phyloP scores from a whole-genome alignment of 2,113 vertebrate species.

The Zosterops hypoxanthus region DNA sequence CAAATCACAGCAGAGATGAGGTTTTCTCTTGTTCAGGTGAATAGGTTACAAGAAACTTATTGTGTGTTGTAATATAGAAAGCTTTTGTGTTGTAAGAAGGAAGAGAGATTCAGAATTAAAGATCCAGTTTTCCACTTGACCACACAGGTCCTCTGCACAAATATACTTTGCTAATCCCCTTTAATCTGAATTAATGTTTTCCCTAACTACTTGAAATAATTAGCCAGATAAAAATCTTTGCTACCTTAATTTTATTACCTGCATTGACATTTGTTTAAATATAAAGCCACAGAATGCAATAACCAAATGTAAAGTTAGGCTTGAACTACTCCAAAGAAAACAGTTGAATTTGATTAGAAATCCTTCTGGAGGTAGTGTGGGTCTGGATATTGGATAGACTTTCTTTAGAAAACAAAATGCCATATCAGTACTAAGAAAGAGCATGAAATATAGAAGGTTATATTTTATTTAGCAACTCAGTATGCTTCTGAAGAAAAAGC shows the following conservation, averaged over 20 bases:
- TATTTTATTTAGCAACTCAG: neutral
- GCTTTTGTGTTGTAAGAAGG: neutral
- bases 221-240: constrained; percentile 12
- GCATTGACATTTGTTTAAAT: neutral
- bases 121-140: neutral
- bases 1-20: neutral
- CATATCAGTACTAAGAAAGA: neutral
- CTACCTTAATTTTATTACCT: neutral
- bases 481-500: neutral
- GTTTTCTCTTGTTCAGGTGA: constrained; percentile 3
- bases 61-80: neutral
- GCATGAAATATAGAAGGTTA: neutral
- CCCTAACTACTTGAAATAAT: neutral
- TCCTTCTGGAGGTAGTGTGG: neutral
- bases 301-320: neutral
- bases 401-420: neutral
- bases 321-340: neutral
- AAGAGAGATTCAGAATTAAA: constrained; percentile 16
- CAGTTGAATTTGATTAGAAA: neutral
- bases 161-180: neutral
- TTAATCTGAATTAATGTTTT: neutral
- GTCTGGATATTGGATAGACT: neutral
- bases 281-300: neutral
- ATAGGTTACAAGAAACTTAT: neutral
- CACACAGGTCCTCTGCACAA: neutral